Evolutionary conservation across 1,140 invertebrate species (phyloP), one percentile per base, ranked within the genome.

Genomic region (Papilio aristodemus): DNA sequence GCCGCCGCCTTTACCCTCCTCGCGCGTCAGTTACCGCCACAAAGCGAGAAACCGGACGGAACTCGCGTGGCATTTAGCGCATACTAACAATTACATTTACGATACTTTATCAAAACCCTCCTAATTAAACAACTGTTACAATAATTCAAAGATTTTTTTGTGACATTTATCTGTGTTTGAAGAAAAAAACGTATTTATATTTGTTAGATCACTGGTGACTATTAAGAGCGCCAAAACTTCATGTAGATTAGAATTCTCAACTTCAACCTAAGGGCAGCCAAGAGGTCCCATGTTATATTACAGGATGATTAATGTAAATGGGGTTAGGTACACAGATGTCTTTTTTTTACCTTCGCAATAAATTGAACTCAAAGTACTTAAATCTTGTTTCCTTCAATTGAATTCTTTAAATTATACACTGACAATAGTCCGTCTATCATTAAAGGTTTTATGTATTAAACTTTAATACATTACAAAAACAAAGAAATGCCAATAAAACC

Each of bases 401-500:
- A 19, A n/a, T 46, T 6, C 43, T 19, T 46, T 46, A 46, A 19
- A 46, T 46, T 46, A 46, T 50, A 9, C 2, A 50, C 7, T 10
- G 43, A 17, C 17, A 17, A 32, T 6, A 9, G 17, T 39, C 11
- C 11, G 11, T 38, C 3, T 39, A 39, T 39, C 13, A 39, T 13
- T 39, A 39, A 54, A 0, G 22, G 8, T 4, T 54, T 11, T 5
- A 25, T 54, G 19, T 22, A 13, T 22, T 25, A 13, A 39, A 39
- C 22, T 54, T 54, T 10, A 25, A 54, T 10, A 54, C 46, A 50
- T 54, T 54, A 9, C 9, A 54, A 22, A 54, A 25, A 54, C 9
- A 54, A 54, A 54, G 17, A 54, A 50, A 54, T 54, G 19, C 46
- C 46, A 54, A 54, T 54, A 11, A 25, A 17, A 54, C 46, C 46